Conservation (phyloP, 2,888 invertebrate genomes). For the Caradrina kadenii region DNA sequence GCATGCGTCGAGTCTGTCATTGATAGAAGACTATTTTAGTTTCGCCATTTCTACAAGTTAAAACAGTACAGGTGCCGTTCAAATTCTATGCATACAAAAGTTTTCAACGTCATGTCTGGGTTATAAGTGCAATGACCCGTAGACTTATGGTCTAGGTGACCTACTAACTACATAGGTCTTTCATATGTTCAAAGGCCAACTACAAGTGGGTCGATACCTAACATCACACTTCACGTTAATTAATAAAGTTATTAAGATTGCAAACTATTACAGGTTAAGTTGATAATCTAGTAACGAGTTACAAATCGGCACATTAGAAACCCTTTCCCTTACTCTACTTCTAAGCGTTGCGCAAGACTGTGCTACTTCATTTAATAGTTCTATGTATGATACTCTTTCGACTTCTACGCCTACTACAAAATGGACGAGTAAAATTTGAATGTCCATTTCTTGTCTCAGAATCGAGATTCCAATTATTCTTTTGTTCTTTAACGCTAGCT, state of each 20-base stretch:
- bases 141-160: background rate
- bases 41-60: background rate
- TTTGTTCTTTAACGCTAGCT: too few relatives aligned
- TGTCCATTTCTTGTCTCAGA: too few relatives aligned
- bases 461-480: too few relatives aligned
- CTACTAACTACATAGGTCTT: background rate
- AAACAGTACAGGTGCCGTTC: background rate
- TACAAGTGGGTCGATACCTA: background rate
- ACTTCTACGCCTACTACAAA: background rate
- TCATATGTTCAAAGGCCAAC: background rate
- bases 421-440: too few relatives aligned
- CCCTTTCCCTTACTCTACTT: conserved; percentile 48
- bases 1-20: too few relatives aligned
- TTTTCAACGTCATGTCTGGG: background rate
- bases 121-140: background rate
- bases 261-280: conserved; percentile 4
- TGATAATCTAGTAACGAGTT: conserved; percentile 18
- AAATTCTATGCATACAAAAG: background rate
- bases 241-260: conserved; percentile 25
- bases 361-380: conserved; percentile 13
- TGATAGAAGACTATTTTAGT: too few relatives aligned
- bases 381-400: background rate
- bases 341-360: conserved; percentile 36
- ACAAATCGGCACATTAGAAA: conserved; percentile 28
- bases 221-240: background rate